A percentile compares a stretch with the other conserved stretches of the same genome.
Conservation (phyloP, 2,113 vertebrate genomes). For the Epinephelus cyanopodus region DNA sequence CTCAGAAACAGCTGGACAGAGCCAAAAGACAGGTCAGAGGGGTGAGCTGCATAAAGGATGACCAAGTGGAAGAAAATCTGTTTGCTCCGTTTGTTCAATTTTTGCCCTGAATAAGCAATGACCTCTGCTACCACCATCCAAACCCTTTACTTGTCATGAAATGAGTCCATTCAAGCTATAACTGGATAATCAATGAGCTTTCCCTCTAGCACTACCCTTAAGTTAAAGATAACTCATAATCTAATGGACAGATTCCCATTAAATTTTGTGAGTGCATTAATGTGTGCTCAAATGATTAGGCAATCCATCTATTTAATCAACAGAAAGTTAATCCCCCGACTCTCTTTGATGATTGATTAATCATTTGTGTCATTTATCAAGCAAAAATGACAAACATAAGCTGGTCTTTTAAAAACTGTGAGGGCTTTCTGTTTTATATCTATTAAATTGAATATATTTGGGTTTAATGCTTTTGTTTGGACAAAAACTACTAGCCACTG, state of each 20-base stretch:
- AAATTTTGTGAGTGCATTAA: background rate
- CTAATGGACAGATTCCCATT: constrained; percentile 5
- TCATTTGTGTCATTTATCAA: background rate
- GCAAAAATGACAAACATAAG: background rate
- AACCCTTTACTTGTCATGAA: constrained; percentile 6
- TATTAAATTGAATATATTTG: background rate
- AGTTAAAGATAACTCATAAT: background rate
- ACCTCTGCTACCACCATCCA: background rate
- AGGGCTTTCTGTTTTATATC: background rate
- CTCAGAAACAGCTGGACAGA: constrained; percentile 36
- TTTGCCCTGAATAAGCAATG: background rate
- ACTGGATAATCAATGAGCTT: background rate
- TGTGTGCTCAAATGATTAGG: background rate
- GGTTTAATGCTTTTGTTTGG: background rate
- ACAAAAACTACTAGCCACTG: background rate
- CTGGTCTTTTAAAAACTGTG: background rate
- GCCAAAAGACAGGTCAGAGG: background rate
- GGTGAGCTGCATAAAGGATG: background rate
- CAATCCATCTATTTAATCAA: background rate
- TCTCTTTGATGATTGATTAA: background rate
- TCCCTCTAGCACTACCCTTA: background rate
- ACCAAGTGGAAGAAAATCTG: background rate
- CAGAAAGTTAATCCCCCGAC: background rate
- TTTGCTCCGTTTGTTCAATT: background rate
- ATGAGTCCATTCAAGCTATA: background rate